A percentile compares a stretch with the other conserved stretches of the same genome.
Evolutionary conservation across 2,113 vertebrate genomes (phyloP).

Genomic region (Gambusia affinis): DNA sequence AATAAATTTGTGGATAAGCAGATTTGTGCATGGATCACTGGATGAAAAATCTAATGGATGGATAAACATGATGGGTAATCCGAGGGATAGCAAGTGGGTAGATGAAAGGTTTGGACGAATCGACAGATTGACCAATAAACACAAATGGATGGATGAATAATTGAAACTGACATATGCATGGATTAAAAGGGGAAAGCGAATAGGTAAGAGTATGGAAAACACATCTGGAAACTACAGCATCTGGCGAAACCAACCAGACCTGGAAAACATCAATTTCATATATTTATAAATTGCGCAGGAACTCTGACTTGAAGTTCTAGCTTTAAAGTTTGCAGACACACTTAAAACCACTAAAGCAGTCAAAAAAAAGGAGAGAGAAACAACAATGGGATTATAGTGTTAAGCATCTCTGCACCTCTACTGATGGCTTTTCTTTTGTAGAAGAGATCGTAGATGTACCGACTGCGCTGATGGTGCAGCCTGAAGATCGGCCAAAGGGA

Average conservation of each 20-base stretch:
- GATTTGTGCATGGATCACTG: too few relatives aligned
- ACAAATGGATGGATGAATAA: too few relatives aligned
- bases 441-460: conserved; percentile 97
- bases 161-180: too few relatives aligned
- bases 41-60: too few relatives aligned
- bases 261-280: not conserved
- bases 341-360: not conserved
- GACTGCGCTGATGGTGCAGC: conserved; percentile 95
- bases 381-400: not conserved
- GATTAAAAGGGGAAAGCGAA: too few relatives aligned
- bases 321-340: too few relatives aligned
- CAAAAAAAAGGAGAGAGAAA: not conserved
- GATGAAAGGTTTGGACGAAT: too few relatives aligned
- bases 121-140: too few relatives aligned
- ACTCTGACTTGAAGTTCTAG: not conserved
- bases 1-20: too few relatives aligned
- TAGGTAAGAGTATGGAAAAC: not conserved
- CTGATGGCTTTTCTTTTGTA: conserved; percentile 98
- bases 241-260: not conserved
- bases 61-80: too few relatives aligned
- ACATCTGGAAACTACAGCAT: not conserved
- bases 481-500: conserved; percentile 98
- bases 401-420: conserved; percentile 82
- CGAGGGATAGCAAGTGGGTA: too few relatives aligned
- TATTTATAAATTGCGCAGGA: not conserved